Base-by-base conservation (phyloP, 2,113 vertebrate genomes). In the Microtus pennsylvanicus region DNA sequence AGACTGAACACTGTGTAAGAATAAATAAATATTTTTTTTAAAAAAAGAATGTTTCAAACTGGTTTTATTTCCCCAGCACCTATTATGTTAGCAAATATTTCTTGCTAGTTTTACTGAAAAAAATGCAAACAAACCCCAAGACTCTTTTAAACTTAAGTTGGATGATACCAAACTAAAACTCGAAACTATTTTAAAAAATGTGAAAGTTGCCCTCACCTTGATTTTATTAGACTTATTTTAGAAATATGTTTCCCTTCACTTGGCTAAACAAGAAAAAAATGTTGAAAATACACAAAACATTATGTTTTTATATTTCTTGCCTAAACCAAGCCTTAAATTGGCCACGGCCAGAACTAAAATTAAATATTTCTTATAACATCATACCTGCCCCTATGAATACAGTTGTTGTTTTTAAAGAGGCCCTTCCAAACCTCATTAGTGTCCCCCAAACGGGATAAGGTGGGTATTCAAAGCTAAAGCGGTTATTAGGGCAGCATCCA, bases 391-490 rank as follows among this genome's bases (percentile, higher is more conserved):
- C 74, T 87, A 7, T 93, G 91, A 83, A 22, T 55, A 45, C 1
- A 74, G 47, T n/a, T 76, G 0, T 70, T 95, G 77, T 93, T 89
- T 87, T 70, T 50, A 63, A 77, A 93, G 72, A 89, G 74, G 24
- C 12, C 33, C 7, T 33, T n/a, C 74, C 35, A n/a, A 92, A 47
- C 45, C 33, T 97, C 75, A 61, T 93, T 28, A 12, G 75, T 30
- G 63, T 78, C 26, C 45, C 80, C 28, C 82, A 72, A 35, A 50
- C 2, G 21, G 65, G 26, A 63, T 90, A 80, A 90, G 69, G 77
- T 93, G 24, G 35, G 38, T 85, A 85, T 94, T 94, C 50, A 96
- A 94, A 96, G 94, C 94, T 94, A 61, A 92, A 81, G 30, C 1
- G 58, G 96, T 95, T 91, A 95, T 94, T 90, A 97, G 93, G 55